These are phyloP conservation scores for Chrysopa pallens DNA, from an alignment of 1,140 invertebrate species.

Conservation along the genomic window DNA sequence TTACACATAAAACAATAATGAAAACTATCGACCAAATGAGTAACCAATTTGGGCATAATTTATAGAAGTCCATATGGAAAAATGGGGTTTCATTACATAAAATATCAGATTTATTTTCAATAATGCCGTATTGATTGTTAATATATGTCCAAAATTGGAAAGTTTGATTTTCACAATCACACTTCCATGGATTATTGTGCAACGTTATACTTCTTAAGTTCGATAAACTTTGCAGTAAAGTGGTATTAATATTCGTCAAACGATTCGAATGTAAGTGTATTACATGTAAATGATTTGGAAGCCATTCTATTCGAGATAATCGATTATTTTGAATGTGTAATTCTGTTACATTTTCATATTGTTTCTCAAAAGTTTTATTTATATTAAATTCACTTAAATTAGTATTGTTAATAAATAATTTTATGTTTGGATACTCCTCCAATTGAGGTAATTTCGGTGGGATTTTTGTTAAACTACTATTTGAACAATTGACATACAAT, in stretches of 20 bases:
- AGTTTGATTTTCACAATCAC: conserved; percentile 4
- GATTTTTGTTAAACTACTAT: conserved; percentile 2
- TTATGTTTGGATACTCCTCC: conserved; percentile 2
- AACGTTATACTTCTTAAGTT: conserved; percentile 9
- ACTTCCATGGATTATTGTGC: conserved; percentile 13
- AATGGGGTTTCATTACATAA: neutral
- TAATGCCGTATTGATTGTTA: conserved; percentile 3
- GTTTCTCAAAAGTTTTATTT: neutral
- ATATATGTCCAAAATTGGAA: too few relatives aligned
- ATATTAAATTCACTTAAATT: neutral
- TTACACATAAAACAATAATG: conserved; percentile 21
- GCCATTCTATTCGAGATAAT: neutral
- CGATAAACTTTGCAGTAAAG: conserved; percentile 7
- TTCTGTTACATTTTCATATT: neutral
- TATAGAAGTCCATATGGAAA: conserved; percentile 1
- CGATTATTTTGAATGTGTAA: neutral
- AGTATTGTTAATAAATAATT: conserved; percentile 2
- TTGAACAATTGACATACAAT: neutral
- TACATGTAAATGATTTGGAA: neutral
- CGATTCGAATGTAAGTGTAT: conserved; percentile 4
- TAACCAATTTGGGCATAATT: neutral
- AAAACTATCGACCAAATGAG: conserved; percentile 1
- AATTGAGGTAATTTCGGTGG: neutral
- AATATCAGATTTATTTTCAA: neutral
- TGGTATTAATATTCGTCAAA: conserved; percentile 7